Evolutionary conservation across 2,113 vertebrate species (phyloP).

Genomic region (Larimichthys crocea): DNA sequence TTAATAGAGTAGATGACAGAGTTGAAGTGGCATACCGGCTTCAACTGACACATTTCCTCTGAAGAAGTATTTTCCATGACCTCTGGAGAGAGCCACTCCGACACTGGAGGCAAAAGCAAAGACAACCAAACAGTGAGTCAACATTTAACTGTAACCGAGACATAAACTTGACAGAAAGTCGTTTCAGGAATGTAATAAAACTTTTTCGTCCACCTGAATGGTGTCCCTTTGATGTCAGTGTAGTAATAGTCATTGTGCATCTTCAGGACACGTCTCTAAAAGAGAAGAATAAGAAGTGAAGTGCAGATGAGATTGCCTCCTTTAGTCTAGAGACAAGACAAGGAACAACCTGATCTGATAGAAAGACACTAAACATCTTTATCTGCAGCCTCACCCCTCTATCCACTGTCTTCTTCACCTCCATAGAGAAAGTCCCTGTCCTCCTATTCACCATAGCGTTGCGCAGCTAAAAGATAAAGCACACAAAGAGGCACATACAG

Average conservation of each 20-base stretch:
- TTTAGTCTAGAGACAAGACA: conserved; percentile 13
- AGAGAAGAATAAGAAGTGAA: conserved; percentile 25
- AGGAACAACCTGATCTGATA: conserved; percentile 7
- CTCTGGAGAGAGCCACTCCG: conserved; percentile 95
- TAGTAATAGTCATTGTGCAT: conserved; percentile 99
- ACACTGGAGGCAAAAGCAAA: conserved; percentile 86
- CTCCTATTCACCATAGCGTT: conserved; percentile 98
- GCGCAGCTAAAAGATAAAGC: conserved; percentile 86
- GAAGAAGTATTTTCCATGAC: conserved; percentile 98
- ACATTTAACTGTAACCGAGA: not conserved
- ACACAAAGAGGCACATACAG: conserved; percentile 8
- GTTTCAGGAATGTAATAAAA: conserved; percentile 9
- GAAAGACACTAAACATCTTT: conserved; percentile 8
- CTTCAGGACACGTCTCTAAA: conserved; percentile 95
- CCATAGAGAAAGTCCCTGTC: conserved; percentile 98
- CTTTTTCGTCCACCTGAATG: conserved; percentile 90
- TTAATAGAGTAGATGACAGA: not conserved
- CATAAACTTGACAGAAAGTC: conserved; percentile 12
- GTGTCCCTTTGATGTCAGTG: conserved; percentile 98
- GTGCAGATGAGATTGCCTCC: conserved; percentile 12
- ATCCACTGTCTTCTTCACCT: conserved; percentile 98
- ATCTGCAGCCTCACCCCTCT: conserved; percentile 90
- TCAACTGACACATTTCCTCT: conserved; percentile 96
- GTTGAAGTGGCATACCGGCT: conserved; percentile 85
- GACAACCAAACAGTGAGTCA: conserved; percentile 15